Conservation (phyloP, 1,140 invertebrate genomes). For the Drosophila nigrodunni region DNA sequence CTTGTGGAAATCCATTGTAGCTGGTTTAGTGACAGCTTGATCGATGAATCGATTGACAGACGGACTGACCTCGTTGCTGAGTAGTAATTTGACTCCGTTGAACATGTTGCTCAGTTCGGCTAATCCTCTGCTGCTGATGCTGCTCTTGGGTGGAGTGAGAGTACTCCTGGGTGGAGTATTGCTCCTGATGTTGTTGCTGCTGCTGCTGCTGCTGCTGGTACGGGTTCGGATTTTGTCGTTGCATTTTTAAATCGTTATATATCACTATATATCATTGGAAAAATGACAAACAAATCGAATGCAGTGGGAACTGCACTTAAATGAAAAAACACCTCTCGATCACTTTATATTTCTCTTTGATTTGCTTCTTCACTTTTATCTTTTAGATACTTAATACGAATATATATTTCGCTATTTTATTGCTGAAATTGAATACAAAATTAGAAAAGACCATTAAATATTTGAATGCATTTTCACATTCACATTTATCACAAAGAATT, state of each 20-base stretch:
- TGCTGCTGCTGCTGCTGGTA: constrained; percentile 84
- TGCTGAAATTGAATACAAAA: constrained; percentile 66
- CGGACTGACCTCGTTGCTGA: constrained; percentile 90
- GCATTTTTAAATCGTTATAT: constrained; percentile 84
- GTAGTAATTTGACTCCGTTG: constrained; percentile 90
- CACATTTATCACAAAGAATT: constrained; percentile 52
- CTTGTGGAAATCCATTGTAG: constrained; percentile 29
- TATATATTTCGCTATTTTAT: constrained; percentile 70
- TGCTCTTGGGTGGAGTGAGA: constrained; percentile 79
- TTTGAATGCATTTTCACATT: constrained; percentile 28
- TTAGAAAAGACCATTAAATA: constrained; percentile 36
- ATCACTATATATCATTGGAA: constrained; percentile 84
- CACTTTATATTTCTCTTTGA: constrained; percentile 63
- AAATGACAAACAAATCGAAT: constrained; percentile 81
- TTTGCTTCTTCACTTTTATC: constrained; percentile 80
- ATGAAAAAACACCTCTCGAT: constrained; percentile 70
- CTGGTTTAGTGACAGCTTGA: neutral
- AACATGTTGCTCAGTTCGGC: constrained; percentile 90
- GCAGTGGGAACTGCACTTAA: constrained; percentile 74
- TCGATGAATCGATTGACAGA: constrained; percentile 6
- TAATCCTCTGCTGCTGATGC: constrained; percentile 88
- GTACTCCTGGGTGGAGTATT: constrained; percentile 85
- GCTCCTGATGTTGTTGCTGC: constrained; percentile 86
- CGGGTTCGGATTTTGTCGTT: constrained; percentile 84
- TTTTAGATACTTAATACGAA: constrained; percentile 43